Evolutionary conservation across 2,113 vertebrate species (phyloP).

Genomic region (Tachycineta bicolor): DNA sequence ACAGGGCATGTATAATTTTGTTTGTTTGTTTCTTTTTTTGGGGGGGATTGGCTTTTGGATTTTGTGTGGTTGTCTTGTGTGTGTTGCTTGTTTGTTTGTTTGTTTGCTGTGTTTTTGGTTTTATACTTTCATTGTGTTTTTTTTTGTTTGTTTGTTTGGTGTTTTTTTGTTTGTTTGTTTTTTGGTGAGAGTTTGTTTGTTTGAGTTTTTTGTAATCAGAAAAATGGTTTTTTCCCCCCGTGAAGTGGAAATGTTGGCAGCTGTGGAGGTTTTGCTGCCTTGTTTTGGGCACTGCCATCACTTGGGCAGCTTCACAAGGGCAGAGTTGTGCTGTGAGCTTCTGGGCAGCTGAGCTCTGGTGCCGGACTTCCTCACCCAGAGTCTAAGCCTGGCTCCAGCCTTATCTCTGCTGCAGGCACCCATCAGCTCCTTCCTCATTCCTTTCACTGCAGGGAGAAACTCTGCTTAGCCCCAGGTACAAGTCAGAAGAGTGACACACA

Average conservation of each 20-base stretch:
- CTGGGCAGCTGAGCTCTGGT: background rate
- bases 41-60: rapidly evolving
- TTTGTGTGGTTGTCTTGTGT: background rate
- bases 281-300: background rate
- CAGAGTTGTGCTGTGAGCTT: background rate
- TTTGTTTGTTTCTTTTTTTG: too few relatives aligned
- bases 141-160: background rate
- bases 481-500: background rate
- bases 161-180: too few relatives aligned
- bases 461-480: background rate
- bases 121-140: too few relatives aligned
- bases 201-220: background rate
- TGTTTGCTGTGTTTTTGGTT: background rate
- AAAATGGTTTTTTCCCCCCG: rapidly evolving
- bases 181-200: background rate
- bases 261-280: background rate
- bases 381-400: background rate
- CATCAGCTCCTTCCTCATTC: background rate
- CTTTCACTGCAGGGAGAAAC: background rate
- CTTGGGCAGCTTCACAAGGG: background rate
- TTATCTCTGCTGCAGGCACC: background rate
- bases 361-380: background rate
- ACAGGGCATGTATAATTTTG: rapidly evolving
- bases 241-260: background rate
- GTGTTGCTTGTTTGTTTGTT: background rate